A percentile compares a stretch with the other conserved stretches of the same genome.
Evolutionary conservation across 2,797 vertebrate species (phyloP).

Genomic region (Spondyliosoma cantharus): DNA sequence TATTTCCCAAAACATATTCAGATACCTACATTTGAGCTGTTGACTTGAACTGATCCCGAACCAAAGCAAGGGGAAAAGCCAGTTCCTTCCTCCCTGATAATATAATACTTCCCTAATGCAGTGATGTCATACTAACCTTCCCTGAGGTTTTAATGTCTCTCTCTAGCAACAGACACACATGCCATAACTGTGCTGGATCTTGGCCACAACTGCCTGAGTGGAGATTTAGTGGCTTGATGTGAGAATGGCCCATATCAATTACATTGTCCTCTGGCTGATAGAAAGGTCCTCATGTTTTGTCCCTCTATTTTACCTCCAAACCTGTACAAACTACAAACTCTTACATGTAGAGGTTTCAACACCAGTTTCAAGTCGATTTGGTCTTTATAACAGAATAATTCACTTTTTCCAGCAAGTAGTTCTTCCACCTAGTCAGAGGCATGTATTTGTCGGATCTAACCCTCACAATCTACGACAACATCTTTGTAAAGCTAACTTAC

Average conservation of each 20-base stretch:
- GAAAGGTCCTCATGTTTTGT: constrained; percentile 13
- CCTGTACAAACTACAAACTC: background rate
- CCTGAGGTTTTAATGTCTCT: constrained; percentile 19
- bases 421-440: background rate
- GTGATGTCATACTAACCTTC: background rate
- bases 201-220: constrained; percentile 7
- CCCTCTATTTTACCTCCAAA: background rate
- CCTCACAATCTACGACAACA: background rate
- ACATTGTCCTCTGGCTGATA: constrained; percentile 17
- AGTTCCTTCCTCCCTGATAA: background rate
- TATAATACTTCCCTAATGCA: background rate
- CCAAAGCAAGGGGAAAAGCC: too few relatives aligned
- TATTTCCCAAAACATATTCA: background rate
- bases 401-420: background rate
- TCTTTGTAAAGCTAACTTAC: background rate
- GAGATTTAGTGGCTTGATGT: constrained; percentile 27
- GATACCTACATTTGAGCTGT: too few relatives aligned
- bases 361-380: background rate
- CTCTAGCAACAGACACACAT: constrained; percentile 15
- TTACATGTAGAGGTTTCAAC: background rate
- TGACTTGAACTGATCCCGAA: background rate
- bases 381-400: background rate
- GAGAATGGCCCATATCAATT: constrained; percentile 7
- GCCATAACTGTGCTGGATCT: constrained; percentile 19
- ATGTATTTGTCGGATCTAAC: background rate